phyloP scores from a whole-genome alignment of 2,113 vertebrate genomes.

The Natator depressus region DNA sequence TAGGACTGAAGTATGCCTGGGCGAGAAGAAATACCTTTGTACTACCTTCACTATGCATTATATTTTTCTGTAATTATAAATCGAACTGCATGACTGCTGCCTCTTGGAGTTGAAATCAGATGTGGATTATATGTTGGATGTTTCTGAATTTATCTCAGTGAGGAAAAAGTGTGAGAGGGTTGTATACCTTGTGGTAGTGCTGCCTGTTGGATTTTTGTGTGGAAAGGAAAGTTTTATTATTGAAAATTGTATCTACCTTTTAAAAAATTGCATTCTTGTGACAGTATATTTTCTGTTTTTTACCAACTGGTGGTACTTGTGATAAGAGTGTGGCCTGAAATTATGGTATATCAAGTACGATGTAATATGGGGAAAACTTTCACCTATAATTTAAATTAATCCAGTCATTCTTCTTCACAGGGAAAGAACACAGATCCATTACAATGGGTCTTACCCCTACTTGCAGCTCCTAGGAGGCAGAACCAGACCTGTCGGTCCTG shows the following conservation, averaged over 20 bases:
- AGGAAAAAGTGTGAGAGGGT: background rate
- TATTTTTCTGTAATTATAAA: background rate
- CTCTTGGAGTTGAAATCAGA: background rate
- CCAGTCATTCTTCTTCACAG: background rate
- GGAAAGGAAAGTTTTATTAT: background rate
- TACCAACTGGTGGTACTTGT: background rate
- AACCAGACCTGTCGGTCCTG: background rate
- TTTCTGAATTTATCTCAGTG: background rate
- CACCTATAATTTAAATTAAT: background rate
- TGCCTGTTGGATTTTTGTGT: background rate
- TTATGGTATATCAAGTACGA: background rate
- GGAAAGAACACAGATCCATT: background rate
- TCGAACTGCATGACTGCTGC: background rate
- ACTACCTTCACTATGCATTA: background rate
- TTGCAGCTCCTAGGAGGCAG: background rate
- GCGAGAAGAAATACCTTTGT: background rate
- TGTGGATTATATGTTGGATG: background rate
- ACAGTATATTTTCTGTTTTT: background rate
- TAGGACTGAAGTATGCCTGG: too few relatives aligned
- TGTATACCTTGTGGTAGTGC: background rate
- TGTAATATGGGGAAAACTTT: background rate
- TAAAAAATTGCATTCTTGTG: accelerated
- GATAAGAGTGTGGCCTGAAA: background rate
- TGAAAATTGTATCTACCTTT: background rate
- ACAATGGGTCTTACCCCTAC: background rate